A percentile compares a stretch with the other conserved stretches of the same genome.
Evolutionary conservation across 2,888 invertebrate species (phyloP).

Genomic region (Chirona hameri): DNA sequence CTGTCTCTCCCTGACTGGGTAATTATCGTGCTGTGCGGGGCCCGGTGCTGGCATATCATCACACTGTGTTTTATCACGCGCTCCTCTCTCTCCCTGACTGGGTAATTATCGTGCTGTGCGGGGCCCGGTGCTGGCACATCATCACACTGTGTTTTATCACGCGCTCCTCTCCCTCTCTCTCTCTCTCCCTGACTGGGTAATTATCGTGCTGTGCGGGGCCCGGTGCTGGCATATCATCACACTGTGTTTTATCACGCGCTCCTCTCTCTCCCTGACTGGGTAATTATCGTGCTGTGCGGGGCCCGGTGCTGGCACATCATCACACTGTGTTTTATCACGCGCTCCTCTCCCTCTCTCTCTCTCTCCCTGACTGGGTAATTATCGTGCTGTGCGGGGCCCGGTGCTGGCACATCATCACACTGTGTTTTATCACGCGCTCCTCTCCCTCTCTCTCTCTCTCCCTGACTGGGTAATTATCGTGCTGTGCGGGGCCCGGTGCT

Average conservation of each 20-base stretch:
- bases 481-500: not conserved
- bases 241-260: not conserved
- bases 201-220: not conserved
- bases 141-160: not conserved
- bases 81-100: conserved; percentile 30
- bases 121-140: not conserved
- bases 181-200: conserved; percentile 4
- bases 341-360: no score
- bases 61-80: not conserved
- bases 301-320: not conserved
- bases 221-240: not conserved
- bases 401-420: not conserved
- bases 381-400: not conserved
- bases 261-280: conserved; percentile 30
- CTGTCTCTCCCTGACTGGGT: conserved; percentile 29
- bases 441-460: no score
- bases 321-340: not conserved
- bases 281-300: not conserved
- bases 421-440: not conserved
- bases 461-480: not conserved
- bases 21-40: not conserved
- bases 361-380: not conserved
- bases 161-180: conserved; percentile 31
- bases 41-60: not conserved
- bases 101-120: not conserved